These are phyloP conservation scores for Stenodema calcarata DNA, from an alignment of 2,888 invertebrate species.

Conservation along the genomic window DNA sequence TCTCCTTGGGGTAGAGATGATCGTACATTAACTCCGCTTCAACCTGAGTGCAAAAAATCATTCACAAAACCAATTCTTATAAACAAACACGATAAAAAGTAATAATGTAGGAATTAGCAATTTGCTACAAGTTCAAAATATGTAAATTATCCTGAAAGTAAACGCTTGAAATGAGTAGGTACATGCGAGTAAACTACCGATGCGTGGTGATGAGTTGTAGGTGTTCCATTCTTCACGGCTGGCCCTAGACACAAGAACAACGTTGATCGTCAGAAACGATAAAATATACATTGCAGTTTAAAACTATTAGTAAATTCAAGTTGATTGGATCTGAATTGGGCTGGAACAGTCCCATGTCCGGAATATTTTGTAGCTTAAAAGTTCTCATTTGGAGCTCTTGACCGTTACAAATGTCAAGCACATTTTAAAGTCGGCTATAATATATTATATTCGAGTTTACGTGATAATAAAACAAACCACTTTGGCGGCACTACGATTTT, in stretches of 20 bases:
- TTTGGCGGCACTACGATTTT: too few relatives aligned
- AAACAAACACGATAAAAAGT: background rate
- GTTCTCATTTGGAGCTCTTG: too few relatives aligned
- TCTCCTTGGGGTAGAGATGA: background rate
- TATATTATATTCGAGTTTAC: too few relatives aligned
- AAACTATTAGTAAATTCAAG: too few relatives aligned
- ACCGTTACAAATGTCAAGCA: too few relatives aligned
- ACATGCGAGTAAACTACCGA: conserved; percentile 41
- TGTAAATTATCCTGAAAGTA: conserved; percentile 6
- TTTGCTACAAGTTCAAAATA: background rate
- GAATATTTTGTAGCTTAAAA: too few relatives aligned
- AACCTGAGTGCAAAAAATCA: background rate
- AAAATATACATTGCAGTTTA: too few relatives aligned
- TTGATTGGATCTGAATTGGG: too few relatives aligned
- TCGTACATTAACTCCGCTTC: background rate
- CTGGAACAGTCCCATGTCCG: too few relatives aligned
- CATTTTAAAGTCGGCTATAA: too few relatives aligned
- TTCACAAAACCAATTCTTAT: background rate
- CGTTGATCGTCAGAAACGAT: background rate
- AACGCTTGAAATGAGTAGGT: background rate
- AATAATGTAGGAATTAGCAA: background rate
- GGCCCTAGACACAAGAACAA: conserved; percentile 40
- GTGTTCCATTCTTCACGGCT: conserved; percentile 16
- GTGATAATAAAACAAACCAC: too few relatives aligned
- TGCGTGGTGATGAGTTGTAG: conserved; percentile 27